Percentiles rank a stretch among this genome's conserved stretches.
These are phyloP conservation scores for Formica selysi DNA, from an alignment of 1,140 invertebrate genomes.

Conservation along the genomic window DNA sequence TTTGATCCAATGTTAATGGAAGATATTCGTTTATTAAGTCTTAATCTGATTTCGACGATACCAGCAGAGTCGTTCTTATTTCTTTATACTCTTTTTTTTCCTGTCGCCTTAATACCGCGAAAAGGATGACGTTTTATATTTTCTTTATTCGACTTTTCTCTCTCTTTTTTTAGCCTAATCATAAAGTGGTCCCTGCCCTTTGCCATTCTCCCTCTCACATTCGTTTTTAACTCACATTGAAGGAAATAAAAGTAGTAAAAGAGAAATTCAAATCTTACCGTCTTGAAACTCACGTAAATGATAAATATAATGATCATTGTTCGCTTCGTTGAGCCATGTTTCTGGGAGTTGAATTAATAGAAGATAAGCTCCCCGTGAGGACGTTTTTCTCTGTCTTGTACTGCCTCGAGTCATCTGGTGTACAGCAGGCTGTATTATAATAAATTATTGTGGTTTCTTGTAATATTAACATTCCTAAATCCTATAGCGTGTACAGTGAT, in stretches of 20 bases:
- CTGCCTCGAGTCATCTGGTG: slow-evolving; percentile 84
- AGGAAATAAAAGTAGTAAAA: slow-evolving; percentile 67
- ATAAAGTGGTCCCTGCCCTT: slow-evolving; percentile 80
- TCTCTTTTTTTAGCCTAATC: slow-evolving; percentile 48
- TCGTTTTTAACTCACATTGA: slow-evolving; percentile 71
- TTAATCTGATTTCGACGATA: background rate
- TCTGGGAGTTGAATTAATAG: slow-evolving; percentile 48
- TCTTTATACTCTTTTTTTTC: background rate
- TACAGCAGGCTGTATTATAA: slow-evolving; percentile 86
- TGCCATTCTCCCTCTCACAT: slow-evolving; percentile 81
- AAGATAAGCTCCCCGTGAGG: slow-evolving; percentile 53
- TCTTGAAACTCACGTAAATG: slow-evolving; percentile 67
- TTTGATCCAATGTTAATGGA: background rate
- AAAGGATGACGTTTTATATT: slow-evolving; percentile 7
- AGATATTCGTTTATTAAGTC: slow-evolving; percentile 2
- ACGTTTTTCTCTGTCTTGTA: slow-evolving; percentile 78
- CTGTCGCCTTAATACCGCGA: background rate
- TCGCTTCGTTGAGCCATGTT: slow-evolving; percentile 58
- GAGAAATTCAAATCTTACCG: slow-evolving; percentile 71
- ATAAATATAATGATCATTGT: slow-evolving; percentile 50
- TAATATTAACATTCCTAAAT: slow-evolving; percentile 86
- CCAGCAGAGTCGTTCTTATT: background rate
- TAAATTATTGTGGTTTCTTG: slow-evolving; percentile 86
- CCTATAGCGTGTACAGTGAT: slow-evolving; percentile 84
- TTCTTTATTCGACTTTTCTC: slow-evolving; percentile 14